These are phyloP conservation scores for Lasiurus cinereus DNA, from an alignment of 2,113 vertebrate genomes.

Conservation along the genomic window DNA sequence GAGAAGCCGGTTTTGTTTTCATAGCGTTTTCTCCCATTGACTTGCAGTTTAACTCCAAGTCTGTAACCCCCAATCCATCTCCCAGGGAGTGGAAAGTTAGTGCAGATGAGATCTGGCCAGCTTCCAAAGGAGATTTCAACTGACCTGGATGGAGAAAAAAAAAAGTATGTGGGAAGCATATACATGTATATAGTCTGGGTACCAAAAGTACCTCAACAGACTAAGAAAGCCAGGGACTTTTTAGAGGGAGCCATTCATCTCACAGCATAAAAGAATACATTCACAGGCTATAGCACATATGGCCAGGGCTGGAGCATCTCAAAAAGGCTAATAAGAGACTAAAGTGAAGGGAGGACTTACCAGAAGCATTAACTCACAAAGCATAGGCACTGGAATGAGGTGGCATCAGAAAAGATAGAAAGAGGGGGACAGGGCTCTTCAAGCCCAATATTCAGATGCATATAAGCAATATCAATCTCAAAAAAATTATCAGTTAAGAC, in stretches of 20 bases:
- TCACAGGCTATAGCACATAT: conserved; percentile 4
- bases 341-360: neutral
- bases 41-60: conserved; percentile 73
- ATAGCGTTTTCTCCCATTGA: conserved; percentile 86
- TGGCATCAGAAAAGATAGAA: neutral
- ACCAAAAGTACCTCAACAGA: conserved; percentile 40
- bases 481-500: conserved; percentile 38
- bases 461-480: neutral
- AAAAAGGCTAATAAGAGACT: neutral
- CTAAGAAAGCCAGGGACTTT: conserved; percentile 19
- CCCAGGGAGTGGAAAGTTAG: conserved; percentile 78
- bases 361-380: conserved; percentile 8
- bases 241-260: conserved; percentile 43
- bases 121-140: conserved; percentile 81
- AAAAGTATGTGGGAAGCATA: conserved; percentile 15
- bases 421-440: neutral
- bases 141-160: conserved; percentile 79
- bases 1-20: conserved; percentile 73
- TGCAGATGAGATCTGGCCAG: conserved; percentile 82
- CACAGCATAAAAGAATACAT: neutral
- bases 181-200: neutral
- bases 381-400: neutral
- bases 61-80: conserved; percentile 71
- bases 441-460: neutral
- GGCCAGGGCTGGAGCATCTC: neutral